Percentiles rank a stretch among this genome's conserved stretches.
Evolutionary conservation across 2,888 invertebrate genomes (phyloP).

Genomic region (Ptycholaimellus sp.): DNA sequence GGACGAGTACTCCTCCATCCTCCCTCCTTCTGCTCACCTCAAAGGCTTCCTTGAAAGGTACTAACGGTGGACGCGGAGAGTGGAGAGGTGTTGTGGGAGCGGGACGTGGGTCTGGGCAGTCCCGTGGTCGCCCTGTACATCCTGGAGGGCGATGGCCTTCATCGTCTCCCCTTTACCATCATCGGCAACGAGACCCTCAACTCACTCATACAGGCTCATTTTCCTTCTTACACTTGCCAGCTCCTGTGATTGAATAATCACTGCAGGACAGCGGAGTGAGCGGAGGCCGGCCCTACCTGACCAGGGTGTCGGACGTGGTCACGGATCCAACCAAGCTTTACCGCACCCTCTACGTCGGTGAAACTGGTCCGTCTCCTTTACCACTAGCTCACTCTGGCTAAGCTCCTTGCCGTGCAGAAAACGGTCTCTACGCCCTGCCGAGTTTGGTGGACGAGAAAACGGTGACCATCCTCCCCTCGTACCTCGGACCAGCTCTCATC

Average conservation of each 20-base stretch:
- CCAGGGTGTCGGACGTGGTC: slow-evolving; percentile 1
- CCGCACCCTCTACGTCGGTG: slow-evolving; percentile 60
- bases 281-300: slow-evolving; percentile 6
- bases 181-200: slow-evolving; percentile 25
- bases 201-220: slow-evolving; percentile 14
- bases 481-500: slow-evolving; percentile 29
- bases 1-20: no score
- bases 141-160: slow-evolving; percentile 28
- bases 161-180: slow-evolving; percentile 23
- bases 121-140: no score
- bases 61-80: slow-evolving; percentile 15
- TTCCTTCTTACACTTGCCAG: neutral
- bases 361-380: no score
- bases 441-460: slow-evolving; percentile 62
- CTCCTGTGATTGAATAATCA: no score
- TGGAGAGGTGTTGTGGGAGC: slow-evolving; percentile 9
- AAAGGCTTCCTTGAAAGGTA: no score
- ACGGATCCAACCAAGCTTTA: slow-evolving; percentile 8
- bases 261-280: slow-evolving; percentile 7
- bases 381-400: no score
- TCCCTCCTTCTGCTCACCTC: no score
- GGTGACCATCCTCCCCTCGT: slow-evolving; percentile 48
- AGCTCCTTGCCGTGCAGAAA: no score
- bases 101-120: no score
- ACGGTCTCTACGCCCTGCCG: slow-evolving; percentile 70